Percentiles rank a stretch among this genome's conserved stretches.
phyloP scores from a whole-genome alignment of 2,113 vertebrate genomes.

The Capricornis sumatraensis region DNA sequence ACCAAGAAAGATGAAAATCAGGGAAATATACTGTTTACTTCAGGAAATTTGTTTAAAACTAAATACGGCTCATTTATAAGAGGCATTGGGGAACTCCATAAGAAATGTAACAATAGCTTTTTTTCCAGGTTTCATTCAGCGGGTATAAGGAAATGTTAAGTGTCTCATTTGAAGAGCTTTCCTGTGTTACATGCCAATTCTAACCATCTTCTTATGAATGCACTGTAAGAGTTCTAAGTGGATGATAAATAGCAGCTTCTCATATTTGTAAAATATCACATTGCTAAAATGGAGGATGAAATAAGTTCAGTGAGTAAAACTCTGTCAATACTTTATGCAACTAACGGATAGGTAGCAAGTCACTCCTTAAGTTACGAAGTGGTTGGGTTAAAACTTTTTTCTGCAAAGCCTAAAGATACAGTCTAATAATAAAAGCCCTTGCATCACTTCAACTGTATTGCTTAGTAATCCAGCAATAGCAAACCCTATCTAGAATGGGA shows the following conservation, averaged over 20 bases:
- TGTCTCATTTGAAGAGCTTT: conserved; percentile 69
- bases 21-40: conserved; percentile 85
- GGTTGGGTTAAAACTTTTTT: conserved; percentile 45
- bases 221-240: conserved; percentile 62
- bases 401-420: conserved; percentile 55
- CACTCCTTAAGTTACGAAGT: conserved; percentile 62
- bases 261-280: conserved; percentile 76
- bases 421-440: conserved; percentile 53
- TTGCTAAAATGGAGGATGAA: conserved; percentile 76
- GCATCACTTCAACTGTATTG: conserved; percentile 53
- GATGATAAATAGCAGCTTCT: conserved; percentile 73
- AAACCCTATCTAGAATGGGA: conserved; percentile 3
- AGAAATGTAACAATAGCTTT: conserved; percentile 78
- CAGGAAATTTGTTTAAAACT: conserved; percentile 82
- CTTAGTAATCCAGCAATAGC: conserved; percentile 42
- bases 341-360: conserved; percentile 60
- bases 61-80: conserved; percentile 81
- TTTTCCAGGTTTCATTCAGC: conserved; percentile 64
- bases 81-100: conserved; percentile 73
- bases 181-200: conserved; percentile 49
- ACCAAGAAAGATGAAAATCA: conserved; percentile 88
- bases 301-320: conserved; percentile 73
- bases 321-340: conserved; percentile 73
- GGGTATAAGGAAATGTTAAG: conserved; percentile 68
- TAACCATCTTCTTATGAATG: conserved; percentile 73